These are phyloP conservation scores for Desoria tigrina DNA, from an alignment of 2,888 invertebrate genomes.

Conservation along the genomic window DNA sequence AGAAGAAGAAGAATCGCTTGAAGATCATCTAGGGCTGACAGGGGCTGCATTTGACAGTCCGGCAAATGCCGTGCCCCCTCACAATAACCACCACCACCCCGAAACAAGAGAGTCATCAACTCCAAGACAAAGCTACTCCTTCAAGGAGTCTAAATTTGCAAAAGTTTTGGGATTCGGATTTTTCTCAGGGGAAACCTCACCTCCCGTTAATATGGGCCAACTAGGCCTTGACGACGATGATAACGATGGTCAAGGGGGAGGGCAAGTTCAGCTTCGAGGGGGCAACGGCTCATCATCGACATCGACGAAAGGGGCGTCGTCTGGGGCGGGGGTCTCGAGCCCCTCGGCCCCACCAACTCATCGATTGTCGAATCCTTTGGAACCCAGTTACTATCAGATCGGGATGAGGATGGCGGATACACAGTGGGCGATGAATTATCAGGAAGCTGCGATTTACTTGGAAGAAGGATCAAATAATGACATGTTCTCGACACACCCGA, in stretches of 20 bases:
- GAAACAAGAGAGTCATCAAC: neutral
- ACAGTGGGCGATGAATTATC: slow-evolving; percentile 84
- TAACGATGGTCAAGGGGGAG: slow-evolving; percentile 3
- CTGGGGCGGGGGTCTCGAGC: too few relatives aligned
- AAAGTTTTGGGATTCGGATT: slow-evolving; percentile 49
- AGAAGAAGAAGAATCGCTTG: slow-evolving; percentile 32
- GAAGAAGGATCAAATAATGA: slow-evolving; percentile 90
- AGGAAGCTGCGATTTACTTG: slow-evolving; percentile 74
- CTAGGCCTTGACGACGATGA: slow-evolving; percentile 4
- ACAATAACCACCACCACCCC: neutral
- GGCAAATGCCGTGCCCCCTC: slow-evolving; percentile 20
- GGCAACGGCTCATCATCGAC: slow-evolving; percentile 18
- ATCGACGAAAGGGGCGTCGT: slow-evolving; percentile 26
- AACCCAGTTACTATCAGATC: slow-evolving; percentile 55
- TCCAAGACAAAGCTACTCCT: too few relatives aligned
- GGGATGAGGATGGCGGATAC: slow-evolving; percentile 50
- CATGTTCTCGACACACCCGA: slow-evolving; percentile 85
- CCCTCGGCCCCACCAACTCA: too few relatives aligned
- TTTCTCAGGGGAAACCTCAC: slow-evolving; percentile 28
- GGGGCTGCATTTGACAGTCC: slow-evolving; percentile 16
- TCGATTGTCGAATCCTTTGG: slow-evolving; percentile 58
- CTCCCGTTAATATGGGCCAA: slow-evolving; percentile 43
- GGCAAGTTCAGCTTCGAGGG: slow-evolving; percentile 12
- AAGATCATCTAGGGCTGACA: slow-evolving; percentile 39
- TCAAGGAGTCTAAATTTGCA: slow-evolving; percentile 49